A percentile compares a stretch with the other conserved stretches of the same genome.
phyloP scores from a whole-genome alignment of 2,888 invertebrate species.

The Chrysolina oricalcia region DNA sequence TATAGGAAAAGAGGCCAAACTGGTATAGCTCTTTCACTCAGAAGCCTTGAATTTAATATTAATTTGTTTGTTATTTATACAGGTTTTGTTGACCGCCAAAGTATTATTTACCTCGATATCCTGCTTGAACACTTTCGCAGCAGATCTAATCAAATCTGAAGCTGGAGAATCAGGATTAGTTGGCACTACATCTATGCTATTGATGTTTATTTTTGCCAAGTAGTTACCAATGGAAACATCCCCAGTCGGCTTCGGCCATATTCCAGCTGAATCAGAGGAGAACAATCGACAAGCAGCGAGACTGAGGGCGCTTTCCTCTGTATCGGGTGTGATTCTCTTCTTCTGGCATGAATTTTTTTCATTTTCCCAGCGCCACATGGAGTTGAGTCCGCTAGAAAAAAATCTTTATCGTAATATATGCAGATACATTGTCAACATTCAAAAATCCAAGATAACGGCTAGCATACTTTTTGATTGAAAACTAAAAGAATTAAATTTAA shows the following conservation, averaged over 20 bases:
- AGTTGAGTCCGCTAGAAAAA: constrained; percentile 54
- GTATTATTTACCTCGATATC: constrained; percentile 47
- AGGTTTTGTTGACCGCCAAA: background rate
- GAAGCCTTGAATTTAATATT: no score
- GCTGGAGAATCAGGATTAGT: constrained; percentile 63
- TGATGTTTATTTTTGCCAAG: constrained; percentile 77
- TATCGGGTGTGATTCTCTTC: constrained; percentile 60
- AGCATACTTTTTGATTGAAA: no score
- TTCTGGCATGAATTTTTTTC: constrained; percentile 75
- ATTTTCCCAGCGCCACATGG: constrained; percentile 76
- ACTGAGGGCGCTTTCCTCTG: constrained; percentile 70
- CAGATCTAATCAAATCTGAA: constrained; percentile 60
- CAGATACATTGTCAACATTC: no score
- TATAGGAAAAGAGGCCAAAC: no score
- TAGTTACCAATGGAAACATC: constrained; percentile 41
- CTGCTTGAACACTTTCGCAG: constrained; percentile 62
- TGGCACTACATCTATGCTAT: constrained; percentile 74
- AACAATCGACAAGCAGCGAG: constrained; percentile 79
- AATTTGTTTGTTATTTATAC: background rate
- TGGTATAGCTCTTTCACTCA: no score
- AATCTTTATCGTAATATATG: background rate
- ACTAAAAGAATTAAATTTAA: no score
- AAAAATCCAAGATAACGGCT: no score
- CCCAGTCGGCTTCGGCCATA: constrained; percentile 74
- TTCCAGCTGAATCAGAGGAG: constrained; percentile 75